Evolutionary conservation across 2,113 vertebrate genomes (phyloP).

Genomic region (Chlorodrepanis virens): DNA sequence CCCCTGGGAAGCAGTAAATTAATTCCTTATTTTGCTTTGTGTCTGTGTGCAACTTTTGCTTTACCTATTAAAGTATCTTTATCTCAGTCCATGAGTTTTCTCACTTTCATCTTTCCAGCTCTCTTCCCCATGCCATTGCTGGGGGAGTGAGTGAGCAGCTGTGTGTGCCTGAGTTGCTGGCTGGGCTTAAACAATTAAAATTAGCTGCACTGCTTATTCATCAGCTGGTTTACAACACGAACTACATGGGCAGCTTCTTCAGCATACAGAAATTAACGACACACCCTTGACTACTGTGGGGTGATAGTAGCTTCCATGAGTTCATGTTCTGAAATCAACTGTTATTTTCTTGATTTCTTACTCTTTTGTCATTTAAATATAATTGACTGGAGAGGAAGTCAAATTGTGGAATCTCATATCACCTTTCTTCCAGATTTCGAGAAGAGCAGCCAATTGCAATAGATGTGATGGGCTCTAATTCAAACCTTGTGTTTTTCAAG

Average conservation of each 20-base stretch:
- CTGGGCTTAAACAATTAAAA: background rate
- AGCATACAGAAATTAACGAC: background rate
- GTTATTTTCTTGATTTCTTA: background rate
- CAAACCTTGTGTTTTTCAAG: background rate
- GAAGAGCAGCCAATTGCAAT: background rate
- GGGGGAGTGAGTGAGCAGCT: background rate
- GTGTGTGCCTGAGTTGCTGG: rapidly evolving
- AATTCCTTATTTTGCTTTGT: background rate
- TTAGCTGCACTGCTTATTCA: background rate
- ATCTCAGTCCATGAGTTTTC: background rate
- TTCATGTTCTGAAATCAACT: background rate
- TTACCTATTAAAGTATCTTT: background rate
- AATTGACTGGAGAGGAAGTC: background rate
- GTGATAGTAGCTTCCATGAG: background rate
- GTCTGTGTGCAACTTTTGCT: background rate
- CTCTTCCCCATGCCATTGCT: background rate
- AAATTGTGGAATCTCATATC: background rate
- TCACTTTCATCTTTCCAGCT: background rate
- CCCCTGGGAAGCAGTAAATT: background rate
- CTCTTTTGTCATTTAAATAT: background rate
- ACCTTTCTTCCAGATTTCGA: background rate
- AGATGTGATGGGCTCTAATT: background rate
- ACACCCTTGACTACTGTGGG: background rate
- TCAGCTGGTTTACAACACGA: background rate
- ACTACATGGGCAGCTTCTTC: background rate